Base-by-base conservation (phyloP, 2,888 invertebrate genomes). In the Helleia helle region DNA sequence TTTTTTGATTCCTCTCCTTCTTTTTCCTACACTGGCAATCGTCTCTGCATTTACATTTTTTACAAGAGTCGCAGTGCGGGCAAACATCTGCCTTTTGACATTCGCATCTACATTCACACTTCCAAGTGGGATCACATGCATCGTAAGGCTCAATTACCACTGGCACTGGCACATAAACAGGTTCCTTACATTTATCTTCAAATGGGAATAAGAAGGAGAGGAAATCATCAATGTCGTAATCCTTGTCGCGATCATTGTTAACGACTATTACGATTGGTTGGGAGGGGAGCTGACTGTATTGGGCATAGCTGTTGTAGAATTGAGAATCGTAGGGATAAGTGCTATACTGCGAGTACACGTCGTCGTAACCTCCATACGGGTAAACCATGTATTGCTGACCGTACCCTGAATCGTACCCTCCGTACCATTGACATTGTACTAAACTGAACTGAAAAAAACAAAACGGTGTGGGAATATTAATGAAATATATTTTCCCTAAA, bases 241-340 rank as follows among this genome's bases (percentile, higher is more conserved):
- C 43, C 7, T 40, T 31, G 3, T 34, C 18, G 2, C 31, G 30
- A 11, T 46, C 41, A 25, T 36, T 44, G 27, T 47, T 28, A n/a
- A 49, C 11, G 1, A 49, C 41, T 24, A 49, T 18, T 5, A 49
- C 40, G 11, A 47, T 43, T 8, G 49, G 49, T 38, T 46, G 46
- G 17, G 29, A 36, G 11, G 39, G 18, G 24, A 42, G 36, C 6
- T 34, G 34, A 11, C 17, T 3, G 12, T 11, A 12, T 22, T 34
- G 34, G 3, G 34, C 5, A 34, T 34, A 34, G 18, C 18, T 8
- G 22, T 18, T 3, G 34, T 34, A 34, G 4, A 30, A 15, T 15
- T 34, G 18, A 6, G 4, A 22, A 18, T 34, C 18, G 8, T 34
- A 18, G 8, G 22, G 17, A 8, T 11, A 18, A 18, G 31, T 9